These are phyloP conservation scores for Bombus terrestris DNA, from an alignment of 1,140 invertebrate species.

Conservation along the genomic window DNA sequence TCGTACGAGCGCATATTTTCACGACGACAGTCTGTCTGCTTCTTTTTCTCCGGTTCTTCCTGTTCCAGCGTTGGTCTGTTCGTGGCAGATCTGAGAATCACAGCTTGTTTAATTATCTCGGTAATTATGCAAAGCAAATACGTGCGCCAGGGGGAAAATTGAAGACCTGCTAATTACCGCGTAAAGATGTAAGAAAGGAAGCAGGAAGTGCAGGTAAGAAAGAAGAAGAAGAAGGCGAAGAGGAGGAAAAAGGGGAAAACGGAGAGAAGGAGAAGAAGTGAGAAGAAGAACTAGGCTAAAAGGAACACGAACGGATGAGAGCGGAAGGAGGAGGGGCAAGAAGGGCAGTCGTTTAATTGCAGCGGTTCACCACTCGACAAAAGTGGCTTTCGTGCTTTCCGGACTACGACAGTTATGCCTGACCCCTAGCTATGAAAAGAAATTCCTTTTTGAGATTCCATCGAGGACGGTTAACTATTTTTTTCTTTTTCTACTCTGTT, in stretches of 20 bases:
- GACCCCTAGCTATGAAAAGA: slow-evolving; percentile 40
- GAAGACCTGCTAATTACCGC: slow-evolving; percentile 70
- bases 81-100: slow-evolving; percentile 50
- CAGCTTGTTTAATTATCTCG: slow-evolving; percentile 71
- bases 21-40: neutral
- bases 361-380: slow-evolving; percentile 60
- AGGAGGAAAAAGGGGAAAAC: neutral
- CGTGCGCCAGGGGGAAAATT: slow-evolving; percentile 65
- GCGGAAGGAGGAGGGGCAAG: neutral
- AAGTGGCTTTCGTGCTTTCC: slow-evolving; percentile 59
- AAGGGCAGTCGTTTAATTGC: slow-evolving; percentile 64
- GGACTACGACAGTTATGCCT: slow-evolving; percentile 50
- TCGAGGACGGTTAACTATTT: slow-evolving; percentile 38
- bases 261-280: neutral
- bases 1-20: neutral
- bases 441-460: slow-evolving; percentile 42
- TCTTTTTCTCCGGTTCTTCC: slow-evolving; percentile 13
- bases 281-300: slow-evolving; percentile 18
- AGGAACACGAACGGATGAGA: neutral
- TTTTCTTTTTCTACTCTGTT: neutral
- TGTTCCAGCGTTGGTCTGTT: slow-evolving; percentile 31
- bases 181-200: slow-evolving; percentile 55
- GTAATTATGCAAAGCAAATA: slow-evolving; percentile 69
- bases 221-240: slow-evolving; percentile 14
- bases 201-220: neutral